phyloP scores from a whole-genome alignment of 1,140 invertebrate species.

The Caenorhabditis brenneri region DNA sequence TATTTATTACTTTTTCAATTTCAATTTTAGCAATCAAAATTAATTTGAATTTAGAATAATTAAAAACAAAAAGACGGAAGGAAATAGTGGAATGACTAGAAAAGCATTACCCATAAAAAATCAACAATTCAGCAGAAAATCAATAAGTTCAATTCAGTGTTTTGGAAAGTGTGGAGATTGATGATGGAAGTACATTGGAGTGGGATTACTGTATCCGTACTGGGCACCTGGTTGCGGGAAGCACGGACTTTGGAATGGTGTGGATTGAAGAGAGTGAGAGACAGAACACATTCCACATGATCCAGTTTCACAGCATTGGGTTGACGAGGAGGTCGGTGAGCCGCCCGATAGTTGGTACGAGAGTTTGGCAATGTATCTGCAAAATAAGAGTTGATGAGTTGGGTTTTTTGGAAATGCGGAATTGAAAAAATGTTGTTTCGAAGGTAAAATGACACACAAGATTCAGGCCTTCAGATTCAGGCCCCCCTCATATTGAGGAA shows the following conservation, averaged over 20 bases:
- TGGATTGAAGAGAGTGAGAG: not conserved
- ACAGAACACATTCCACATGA: conserved; percentile 10
- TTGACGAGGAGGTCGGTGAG: not conserved
- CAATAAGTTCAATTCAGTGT: not conserved
- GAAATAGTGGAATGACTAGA: not conserved
- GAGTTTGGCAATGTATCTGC: not conserved
- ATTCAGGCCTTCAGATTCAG: too few species aligned
- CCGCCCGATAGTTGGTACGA: not conserved
- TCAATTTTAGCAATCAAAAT: too few species aligned
- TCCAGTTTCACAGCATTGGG: not conserved
- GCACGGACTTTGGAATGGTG: conserved; percentile 11
- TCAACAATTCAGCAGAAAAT: not conserved
- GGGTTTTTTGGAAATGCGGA: not conserved
- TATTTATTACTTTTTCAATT: too few species aligned
- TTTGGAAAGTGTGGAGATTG: conserved; percentile 10
- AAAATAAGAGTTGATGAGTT: not conserved
- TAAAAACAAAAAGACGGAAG: too few species aligned
- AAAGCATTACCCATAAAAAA: not conserved
- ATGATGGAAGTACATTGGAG: not conserved
- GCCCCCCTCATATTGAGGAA: too few species aligned
- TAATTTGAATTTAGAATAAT: too few species aligned
- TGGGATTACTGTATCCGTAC: not conserved
- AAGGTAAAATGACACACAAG: not conserved
- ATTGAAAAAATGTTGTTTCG: not conserved
- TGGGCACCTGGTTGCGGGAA: not conserved